Evolutionary conservation across 2,113 vertebrate genomes (phyloP).

Genomic region (Ictalurus punctatus): DNA sequence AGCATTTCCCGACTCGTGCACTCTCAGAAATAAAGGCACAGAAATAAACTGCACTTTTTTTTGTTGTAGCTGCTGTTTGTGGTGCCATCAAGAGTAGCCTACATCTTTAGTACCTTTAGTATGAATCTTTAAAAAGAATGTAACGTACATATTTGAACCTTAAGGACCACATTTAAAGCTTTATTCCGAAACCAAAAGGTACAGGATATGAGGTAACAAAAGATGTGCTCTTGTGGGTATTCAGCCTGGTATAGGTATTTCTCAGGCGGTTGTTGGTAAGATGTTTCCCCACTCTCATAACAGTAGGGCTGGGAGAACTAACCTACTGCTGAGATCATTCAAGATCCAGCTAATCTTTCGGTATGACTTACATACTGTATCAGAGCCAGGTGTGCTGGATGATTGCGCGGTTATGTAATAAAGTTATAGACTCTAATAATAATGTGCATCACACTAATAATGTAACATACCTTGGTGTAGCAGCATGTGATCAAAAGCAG

Average conservation of each 20-base stretch:
- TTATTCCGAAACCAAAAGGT: neutral
- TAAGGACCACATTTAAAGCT: neutral
- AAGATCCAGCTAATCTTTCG: neutral
- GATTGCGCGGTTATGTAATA: neutral
- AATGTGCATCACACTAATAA: neutral
- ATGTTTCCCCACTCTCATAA: neutral
- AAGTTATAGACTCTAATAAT: neutral
- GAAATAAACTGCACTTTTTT: neutral
- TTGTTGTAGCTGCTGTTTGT: neutral
- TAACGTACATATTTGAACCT: neutral
- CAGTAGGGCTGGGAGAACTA: neutral
- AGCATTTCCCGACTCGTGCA: neutral
- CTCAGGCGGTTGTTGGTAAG: neutral
- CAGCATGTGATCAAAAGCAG: slow-evolving; percentile 83
- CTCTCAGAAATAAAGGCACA: neutral
- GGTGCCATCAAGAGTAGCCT: neutral
- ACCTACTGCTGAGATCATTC: neutral
- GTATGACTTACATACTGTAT: neutral
- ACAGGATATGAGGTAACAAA: neutral
- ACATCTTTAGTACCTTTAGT: neutral
- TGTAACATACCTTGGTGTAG: slow-evolving; percentile 75
- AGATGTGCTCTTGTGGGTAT: neutral
- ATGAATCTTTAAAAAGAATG: neutral
- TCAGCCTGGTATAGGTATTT: too few species aligned
- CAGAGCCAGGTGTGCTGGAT: neutral